phyloP scores from a whole-genome alignment of 2,113 vertebrate species.

The Toxotes jaculatrix region DNA sequence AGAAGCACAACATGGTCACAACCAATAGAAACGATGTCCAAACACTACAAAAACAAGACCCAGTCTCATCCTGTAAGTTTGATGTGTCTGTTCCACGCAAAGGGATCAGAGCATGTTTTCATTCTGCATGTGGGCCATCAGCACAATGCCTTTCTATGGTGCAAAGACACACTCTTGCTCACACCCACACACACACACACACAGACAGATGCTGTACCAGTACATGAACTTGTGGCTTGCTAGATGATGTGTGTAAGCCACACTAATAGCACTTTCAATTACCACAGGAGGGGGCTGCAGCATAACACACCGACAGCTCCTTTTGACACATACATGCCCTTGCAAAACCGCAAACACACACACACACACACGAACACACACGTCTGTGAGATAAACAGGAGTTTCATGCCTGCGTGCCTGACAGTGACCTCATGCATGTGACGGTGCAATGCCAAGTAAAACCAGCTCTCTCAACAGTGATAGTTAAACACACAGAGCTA shows the following conservation, averaged over 20 bases:
- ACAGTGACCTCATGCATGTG: slow-evolving; percentile 59
- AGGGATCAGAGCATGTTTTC: too few relatives aligned
- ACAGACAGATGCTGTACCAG: neutral
- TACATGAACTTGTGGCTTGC: slow-evolving; percentile 1
- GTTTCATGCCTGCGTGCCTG: slow-evolving; percentile 35
- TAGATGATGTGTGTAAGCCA: slow-evolving; percentile 27
- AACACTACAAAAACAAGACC: neutral
- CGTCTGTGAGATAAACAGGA: slow-evolving; percentile 50
- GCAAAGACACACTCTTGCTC: slow-evolving; percentile 6
- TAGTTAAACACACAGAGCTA: slow-evolving; percentile 16
- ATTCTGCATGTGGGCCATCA: neutral
- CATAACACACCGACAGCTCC: slow-evolving; percentile 51
- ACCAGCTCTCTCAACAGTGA: slow-evolving; percentile 14
- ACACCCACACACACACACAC: slow-evolving; percentile 3
- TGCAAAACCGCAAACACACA: slow-evolving; percentile 14
- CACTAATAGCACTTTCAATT: slow-evolving; percentile 17
- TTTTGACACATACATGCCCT: slow-evolving; percentile 15
- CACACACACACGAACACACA: slow-evolving; percentile 20
- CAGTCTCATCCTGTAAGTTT: neutral
- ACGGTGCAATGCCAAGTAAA: slow-evolving; percentile 47
- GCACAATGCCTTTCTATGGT: neutral
- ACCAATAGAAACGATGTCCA: neutral
- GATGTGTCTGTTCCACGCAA: neutral
- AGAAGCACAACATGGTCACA: too few relatives aligned
- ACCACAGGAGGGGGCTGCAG: slow-evolving; percentile 77